Base-by-base conservation (phyloP, 92 coral and sea anemone species). In the Heteractis magnifica region DNA sequence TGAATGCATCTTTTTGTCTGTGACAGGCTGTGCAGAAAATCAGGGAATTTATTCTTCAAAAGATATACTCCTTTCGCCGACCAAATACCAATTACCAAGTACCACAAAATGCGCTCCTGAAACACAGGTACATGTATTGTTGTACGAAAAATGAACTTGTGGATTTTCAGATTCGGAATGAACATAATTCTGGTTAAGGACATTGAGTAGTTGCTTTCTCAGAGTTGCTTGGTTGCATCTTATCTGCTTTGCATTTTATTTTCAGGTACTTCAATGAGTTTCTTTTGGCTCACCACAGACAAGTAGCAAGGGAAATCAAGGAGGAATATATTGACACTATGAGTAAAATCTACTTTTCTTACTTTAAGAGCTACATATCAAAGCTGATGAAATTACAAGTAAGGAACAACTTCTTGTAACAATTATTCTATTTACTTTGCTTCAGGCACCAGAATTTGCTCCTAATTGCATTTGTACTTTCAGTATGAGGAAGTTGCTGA, bases 31-130 rank as follows among this genome's bases (percentile, higher is more conserved):
- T 96, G 44, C 99, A 96, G 79, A 96, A 94, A 89, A 96, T 96
- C 72, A 81, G 99, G 71, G 96, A 96, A 48, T 96, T 59, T 72
- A 89, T 94, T 34, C 81, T 96, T 49, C 96, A 94, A 80, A 96
- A 92, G 87, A 91, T 96, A 76, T 94, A 89, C 70, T 98, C 92
- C 19, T 96, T 96, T 81, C 90, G 99, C 41, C 90, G 97, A 56
- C 99, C 99, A 55, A 96, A 94, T 91, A 89, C 99, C 2, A 96
- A 96, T 78, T 96, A 94, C 72, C 99, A 96, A 91, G 95, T 96
- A 81, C 99, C 99, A 26, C 99, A 96, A 80, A 96, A 92, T 71
- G 99, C 99, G 0, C 94, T 96, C 16, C 90, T 96, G 48, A 96
- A 96, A 80, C 90, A 90, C 87, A 92, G 99, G 98, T 95, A 81